Evolutionary conservation across 2,888 invertebrate species (phyloP).

Genomic region (Andrena flavipes): DNA sequence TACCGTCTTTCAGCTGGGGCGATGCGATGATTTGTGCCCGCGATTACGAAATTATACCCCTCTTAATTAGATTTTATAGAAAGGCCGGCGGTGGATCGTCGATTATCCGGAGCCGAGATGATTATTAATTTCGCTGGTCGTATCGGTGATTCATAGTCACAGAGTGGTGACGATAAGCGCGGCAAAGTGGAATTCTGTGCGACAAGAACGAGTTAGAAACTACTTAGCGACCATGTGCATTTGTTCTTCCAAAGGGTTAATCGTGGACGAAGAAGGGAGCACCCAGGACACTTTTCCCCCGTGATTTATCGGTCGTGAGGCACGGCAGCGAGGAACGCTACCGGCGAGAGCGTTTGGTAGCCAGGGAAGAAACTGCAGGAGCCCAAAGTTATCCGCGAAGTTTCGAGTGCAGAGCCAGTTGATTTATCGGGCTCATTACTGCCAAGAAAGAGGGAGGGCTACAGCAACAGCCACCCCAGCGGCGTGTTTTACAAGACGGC

Average conservation of each 20-base stretch:
- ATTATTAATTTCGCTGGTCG: conserved; percentile 23
- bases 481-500: conserved; percentile 85
- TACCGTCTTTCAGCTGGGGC: conserved; percentile 68
- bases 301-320: conserved; percentile 56
- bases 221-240: too few relatives aligned
- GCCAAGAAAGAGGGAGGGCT: conserved; percentile 77
- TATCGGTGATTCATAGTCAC: neutral
- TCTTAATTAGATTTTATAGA: conserved; percentile 60
- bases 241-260: neutral
- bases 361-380: conserved; percentile 71
- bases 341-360: conserved; percentile 41
- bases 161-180: neutral
- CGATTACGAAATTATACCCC: conserved; percentile 59
- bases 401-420: conserved; percentile 84
- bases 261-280: conserved; percentile 1
- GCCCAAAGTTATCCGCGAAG: conserved; percentile 82
- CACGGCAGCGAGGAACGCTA: conserved; percentile 18
- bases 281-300: conserved; percentile 36
- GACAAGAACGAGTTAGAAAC: too few relatives aligned
- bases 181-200: too few relatives aligned
- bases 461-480: conserved; percentile 80
- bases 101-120: neutral
- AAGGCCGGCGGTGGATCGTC: conserved; percentile 38
- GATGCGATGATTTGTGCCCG: conserved; percentile 69
- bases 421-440: conserved; percentile 85